These are phyloP conservation scores for Polydrusus cervinus DNA, from an alignment of 2,888 invertebrate genomes.

Conservation along the genomic window DNA sequence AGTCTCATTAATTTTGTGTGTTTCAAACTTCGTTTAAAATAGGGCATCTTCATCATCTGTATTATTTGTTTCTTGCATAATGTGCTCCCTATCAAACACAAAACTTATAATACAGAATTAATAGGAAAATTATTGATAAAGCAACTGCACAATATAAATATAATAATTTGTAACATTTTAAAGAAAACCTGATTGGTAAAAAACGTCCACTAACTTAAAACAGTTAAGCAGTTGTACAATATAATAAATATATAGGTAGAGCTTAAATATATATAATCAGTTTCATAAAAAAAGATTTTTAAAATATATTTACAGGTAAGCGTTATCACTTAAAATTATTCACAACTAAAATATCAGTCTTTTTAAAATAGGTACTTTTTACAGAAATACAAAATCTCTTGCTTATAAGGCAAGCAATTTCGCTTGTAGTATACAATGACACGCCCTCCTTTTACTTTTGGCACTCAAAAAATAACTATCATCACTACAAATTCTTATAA, in stretches of 20 bases:
- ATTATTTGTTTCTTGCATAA: too few relatives aligned
- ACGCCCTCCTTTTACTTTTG: slow-evolving; percentile 33
- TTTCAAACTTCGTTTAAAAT: too few relatives aligned
- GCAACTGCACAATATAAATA: neutral
- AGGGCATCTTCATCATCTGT: too few relatives aligned
- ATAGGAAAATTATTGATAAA: neutral
- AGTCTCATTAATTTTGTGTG: too few relatives aligned
- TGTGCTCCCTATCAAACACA: too few relatives aligned
- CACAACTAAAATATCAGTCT: slow-evolving; percentile 61
- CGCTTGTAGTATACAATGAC: slow-evolving; percentile 26
- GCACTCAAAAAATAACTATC: slow-evolving; percentile 38
- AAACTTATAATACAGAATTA: too few relatives aligned
- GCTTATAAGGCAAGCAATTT: slow-evolving; percentile 8
- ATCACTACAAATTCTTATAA: slow-evolving; percentile 24
- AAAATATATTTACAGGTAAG: slow-evolving; percentile 43
- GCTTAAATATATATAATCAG: slow-evolving; percentile 30
- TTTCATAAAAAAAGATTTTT: slow-evolving; percentile 33
- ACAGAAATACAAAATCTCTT: slow-evolving; percentile 38
- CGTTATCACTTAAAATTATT: slow-evolving; percentile 55
- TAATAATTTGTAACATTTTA: slow-evolving; percentile 30
- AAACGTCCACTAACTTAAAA: slow-evolving; percentile 24
- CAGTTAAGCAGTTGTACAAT: slow-evolving; percentile 28
- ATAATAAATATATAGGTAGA: slow-evolving; percentile 16
- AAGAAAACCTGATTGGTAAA: slow-evolving; percentile 30
- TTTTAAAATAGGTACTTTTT: slow-evolving; percentile 55